Base-by-base conservation (phyloP, 2,888 invertebrate genomes). In the Auanema freiburgensis region DNA sequence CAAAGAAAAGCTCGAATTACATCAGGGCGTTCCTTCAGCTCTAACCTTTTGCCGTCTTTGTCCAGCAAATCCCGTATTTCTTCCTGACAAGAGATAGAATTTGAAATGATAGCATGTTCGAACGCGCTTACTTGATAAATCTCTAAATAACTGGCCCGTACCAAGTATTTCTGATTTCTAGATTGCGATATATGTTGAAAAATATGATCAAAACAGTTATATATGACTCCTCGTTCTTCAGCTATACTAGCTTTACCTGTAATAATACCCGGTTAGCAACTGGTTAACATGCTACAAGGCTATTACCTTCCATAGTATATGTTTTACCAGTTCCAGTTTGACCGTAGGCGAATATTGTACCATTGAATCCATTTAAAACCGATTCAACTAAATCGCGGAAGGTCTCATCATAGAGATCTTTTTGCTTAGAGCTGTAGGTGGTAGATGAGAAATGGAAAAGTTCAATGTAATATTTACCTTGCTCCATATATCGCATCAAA, bases 261-360 rank as follows among this genome's bases (percentile, higher is more conserved):
- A 58, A 61, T n/a, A n/a, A n/a, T n/a, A n/a, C n/a, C n/a, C 33
- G 8, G 5, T 3, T 55, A 52, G 25, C 52, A n/a, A 52, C 21
- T 23, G 2, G 52, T 23, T 6, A 52, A 24, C 11, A 11, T 8
- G 11, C 5, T 11, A 14, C 24, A 24, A 55, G 8, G n/a, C 24
- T 4, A 23, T 50, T 66, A 85, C 89, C 89, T 85, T 89, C 89
- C 89, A 89, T 89, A 10, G 89, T 89, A 78, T 86, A 88, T 8
- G 89, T 89, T 84, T 89, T 89, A 96, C 81, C 97, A 0, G 97
- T 96, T 67, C 97, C 97, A 0, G 98, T 98, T 87, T 98, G 98
- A 0, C 97, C 98, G 85, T 98, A 98, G 0, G 97, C 98, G 87
- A 98, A 97, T 76, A 98, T 95, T 78, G 97, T 98, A 14, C 97